A percentile compares a stretch with the other conserved stretches of the same genome.
These are phyloP conservation scores for Cyprinus carpio DNA, from an alignment of 2,113 vertebrate genomes.

Conservation along the genomic window DNA sequence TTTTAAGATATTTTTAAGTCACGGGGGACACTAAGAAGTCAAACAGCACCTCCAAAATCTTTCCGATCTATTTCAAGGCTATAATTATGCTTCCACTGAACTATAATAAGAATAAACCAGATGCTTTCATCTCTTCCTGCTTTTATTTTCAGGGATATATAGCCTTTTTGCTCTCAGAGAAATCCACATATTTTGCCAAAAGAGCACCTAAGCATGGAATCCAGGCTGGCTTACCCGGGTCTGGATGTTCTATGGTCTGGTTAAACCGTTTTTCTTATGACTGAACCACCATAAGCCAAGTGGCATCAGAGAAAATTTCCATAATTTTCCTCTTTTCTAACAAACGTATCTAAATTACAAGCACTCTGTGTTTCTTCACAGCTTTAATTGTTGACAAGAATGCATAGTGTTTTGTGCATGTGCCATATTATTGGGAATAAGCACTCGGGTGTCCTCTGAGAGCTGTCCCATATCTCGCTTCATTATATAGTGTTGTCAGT, in stretches of 20 bases:
- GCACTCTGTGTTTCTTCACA: constrained; percentile 19
- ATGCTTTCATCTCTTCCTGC: constrained; percentile 57
- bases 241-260: constrained; percentile 64
- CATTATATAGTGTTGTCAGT: constrained; percentile 35
- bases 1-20: constrained; percentile 17
- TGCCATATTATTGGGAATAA: constrained; percentile 53
- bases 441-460: constrained; percentile 40
- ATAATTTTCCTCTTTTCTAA: constrained; percentile 27
- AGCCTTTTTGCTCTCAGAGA: constrained; percentile 53
- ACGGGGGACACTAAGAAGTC: constrained; percentile 4
- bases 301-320: constrained; percentile 61
- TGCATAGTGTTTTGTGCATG: constrained; percentile 56
- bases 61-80: constrained; percentile 50
- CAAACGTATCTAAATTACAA: constrained; percentile 61
- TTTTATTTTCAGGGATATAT: constrained; percentile 62
- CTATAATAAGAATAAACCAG: constrained; percentile 53
- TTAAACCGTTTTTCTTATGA: constrained; percentile 70
- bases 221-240: constrained; percentile 54
- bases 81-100: constrained; percentile 49
- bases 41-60: constrained; percentile 14
- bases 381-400: constrained; percentile 66
- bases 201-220: constrained; percentile 66
- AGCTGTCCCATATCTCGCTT: constrained; percentile 42
- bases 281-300: constrained; percentile 58
- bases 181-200: constrained; percentile 63